A percentile compares a stretch with the other conserved stretches of the same genome.
Conservation (phyloP, 2,113 vertebrate genomes). For the Gadus macrocephalus region DNA sequence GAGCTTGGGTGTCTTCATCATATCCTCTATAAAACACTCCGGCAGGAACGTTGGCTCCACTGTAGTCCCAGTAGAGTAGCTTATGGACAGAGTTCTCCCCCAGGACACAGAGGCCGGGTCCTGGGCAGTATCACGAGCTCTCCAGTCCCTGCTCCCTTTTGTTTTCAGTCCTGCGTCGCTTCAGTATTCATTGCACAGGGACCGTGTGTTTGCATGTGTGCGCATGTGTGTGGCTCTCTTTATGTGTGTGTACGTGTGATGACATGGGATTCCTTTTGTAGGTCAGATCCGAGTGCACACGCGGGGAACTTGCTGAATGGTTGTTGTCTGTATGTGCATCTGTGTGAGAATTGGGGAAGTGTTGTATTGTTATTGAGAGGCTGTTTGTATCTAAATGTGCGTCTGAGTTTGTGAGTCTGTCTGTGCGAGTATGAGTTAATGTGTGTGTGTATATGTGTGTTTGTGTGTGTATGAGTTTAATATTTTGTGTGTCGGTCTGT, state of each 20-base stretch:
- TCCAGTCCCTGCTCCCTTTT: conserved; percentile 31
- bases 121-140: conserved; percentile 44
- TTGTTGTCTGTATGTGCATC: conserved; percentile 6
- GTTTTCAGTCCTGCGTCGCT: conserved; percentile 32
- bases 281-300: too few relatives aligned
- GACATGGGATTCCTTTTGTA: conserved; percentile 4
- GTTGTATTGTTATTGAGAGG: too few relatives aligned
- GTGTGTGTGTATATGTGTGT: conserved; percentile 33
- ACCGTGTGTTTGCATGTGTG: conserved; percentile 28
- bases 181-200: conserved; percentile 44
- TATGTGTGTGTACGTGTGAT: conserved; percentile 18
- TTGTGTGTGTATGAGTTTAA: conserved; percentile 27
- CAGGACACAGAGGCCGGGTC: conserved; percentile 37
- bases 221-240: conserved; percentile 30
- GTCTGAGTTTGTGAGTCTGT: background rate
- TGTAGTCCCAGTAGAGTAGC: conserved; percentile 49
- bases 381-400: too few relatives aligned
- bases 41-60: conserved; percentile 7
- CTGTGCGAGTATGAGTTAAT: conserved; percentile 18
- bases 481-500: conserved; percentile 11
- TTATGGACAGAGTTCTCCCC: conserved; percentile 63
- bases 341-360: background rate
- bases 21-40: conserved; percentile 13
- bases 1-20: background rate
- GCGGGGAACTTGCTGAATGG: too few relatives aligned